Conservation (phyloP, 2,113 vertebrate species). For the Cichladusa arquata region DNA sequence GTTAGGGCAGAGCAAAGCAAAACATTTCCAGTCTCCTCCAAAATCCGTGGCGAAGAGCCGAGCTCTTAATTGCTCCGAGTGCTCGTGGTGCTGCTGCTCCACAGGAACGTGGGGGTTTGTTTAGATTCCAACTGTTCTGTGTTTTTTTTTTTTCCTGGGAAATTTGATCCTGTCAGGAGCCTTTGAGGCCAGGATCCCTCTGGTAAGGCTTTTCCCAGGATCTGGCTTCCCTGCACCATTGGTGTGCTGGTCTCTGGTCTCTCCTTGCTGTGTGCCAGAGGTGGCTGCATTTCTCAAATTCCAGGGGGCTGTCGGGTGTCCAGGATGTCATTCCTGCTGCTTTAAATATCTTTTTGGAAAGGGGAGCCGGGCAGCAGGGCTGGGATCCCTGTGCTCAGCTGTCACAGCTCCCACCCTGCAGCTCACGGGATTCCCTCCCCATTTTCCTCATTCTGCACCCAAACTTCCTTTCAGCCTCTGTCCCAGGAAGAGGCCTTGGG, state of each 20-base stretch:
- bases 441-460: not conserved
- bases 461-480: not conserved
- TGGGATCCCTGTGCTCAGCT: not conserved
- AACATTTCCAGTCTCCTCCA: not conserved
- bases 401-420: not conserved
- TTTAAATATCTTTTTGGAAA: not conserved
- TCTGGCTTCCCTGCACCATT: not conserved
- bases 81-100: not conserved
- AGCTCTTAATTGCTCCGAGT: not conserved
- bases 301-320: accelerated
- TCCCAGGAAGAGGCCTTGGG: not conserved
- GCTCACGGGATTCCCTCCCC: not conserved
- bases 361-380: not conserved
- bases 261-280: not conserved
- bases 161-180: not conserved
- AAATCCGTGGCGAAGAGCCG: not conserved
- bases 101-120: not conserved
- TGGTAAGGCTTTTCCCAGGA: not conserved
- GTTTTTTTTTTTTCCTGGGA: not conserved
- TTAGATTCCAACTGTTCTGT: not conserved
- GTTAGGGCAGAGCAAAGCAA: not conserved
- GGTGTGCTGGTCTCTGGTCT: accelerated
- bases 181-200: not conserved
- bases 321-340: not conserved
- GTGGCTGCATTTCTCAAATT: not conserved